Conservation (phyloP, 2,797 vertebrate genomes). For the Poecilia wingei region DNA sequence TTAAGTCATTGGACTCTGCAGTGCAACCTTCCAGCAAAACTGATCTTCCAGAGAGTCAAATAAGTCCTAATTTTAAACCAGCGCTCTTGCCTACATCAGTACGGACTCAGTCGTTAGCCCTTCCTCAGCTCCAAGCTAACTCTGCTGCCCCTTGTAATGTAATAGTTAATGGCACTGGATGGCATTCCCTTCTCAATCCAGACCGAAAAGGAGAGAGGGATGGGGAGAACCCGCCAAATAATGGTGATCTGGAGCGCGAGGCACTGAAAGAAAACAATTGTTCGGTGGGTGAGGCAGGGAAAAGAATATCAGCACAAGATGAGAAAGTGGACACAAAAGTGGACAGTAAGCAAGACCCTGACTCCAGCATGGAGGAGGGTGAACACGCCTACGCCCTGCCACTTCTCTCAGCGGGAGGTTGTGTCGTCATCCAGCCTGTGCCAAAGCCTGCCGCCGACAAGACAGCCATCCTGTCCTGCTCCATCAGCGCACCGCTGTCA, state of each 20-base stretch:
- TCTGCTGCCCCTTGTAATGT: conserved; percentile 90
- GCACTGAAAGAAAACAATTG: conserved; percentile 99
- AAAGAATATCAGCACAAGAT: conserved; percentile 86
- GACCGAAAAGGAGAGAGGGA: conserved; percentile 72
- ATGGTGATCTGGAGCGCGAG: conserved; percentile 92
- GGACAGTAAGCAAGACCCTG: conserved; percentile 89
- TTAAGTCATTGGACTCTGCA: conserved; percentile 84
- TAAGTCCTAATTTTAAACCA: conserved; percentile 62
- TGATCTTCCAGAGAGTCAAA: conserved; percentile 59
- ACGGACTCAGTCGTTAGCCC: conserved; percentile 68
- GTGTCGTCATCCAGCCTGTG: conserved; percentile 97
- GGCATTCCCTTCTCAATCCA: conserved; percentile 65
- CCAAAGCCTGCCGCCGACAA: conserved; percentile 95
- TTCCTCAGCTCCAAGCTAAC: conserved; percentile 79
- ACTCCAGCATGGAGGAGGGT: conserved; percentile 88
- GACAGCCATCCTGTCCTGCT: conserved; percentile 89
- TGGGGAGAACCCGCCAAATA: conserved; percentile 74
- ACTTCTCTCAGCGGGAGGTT: conserved; percentile 92
- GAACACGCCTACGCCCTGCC: conserved; percentile 95
- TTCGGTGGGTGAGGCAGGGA: conserved; percentile 83
- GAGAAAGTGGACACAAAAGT: conserved; percentile 75
- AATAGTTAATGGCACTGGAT: conserved; percentile 92
- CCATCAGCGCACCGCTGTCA: conserved; percentile 90
- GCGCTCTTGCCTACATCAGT: conserved; percentile 72
- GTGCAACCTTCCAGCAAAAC: conserved; percentile 78